These are phyloP conservation scores for Sphaerodactylus townsendi DNA, from an alignment of 2,113 vertebrate genomes.

Conservation along the genomic window DNA sequence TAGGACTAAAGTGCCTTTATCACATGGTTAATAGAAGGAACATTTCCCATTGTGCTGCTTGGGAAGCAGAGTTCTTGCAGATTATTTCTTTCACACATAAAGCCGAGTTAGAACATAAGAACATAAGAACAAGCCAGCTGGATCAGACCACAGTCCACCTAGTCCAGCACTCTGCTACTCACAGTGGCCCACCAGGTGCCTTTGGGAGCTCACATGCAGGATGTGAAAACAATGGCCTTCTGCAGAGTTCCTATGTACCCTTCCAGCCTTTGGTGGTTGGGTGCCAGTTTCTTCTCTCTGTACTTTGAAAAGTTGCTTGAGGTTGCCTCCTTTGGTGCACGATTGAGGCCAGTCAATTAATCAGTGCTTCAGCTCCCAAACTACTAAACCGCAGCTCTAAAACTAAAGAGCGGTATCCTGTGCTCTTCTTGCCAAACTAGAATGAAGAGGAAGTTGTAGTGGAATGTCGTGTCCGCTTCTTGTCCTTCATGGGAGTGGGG, in stretches of 20 bases:
- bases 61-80: too few species aligned
- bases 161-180: too few species aligned
- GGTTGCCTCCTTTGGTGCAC: neutral
- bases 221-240: too few species aligned
- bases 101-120: too few species aligned
- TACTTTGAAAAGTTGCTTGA: neutral
- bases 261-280: rapidly evolving
- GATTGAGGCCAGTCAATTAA: neutral
- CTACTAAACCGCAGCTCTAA: neutral
- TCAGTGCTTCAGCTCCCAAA: neutral
- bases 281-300: neutral
- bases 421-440: slow-evolving; percentile 48
- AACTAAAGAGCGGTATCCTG: neutral
- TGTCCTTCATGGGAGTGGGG: slow-evolving; percentile 98
- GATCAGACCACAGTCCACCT: too few species aligned
- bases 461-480: slow-evolving; percentile 95
- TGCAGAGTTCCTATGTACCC: neutral
- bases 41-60: neutral
- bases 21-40: too few species aligned
- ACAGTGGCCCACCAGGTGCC: too few species aligned
- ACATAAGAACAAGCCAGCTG: too few species aligned
- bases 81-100: neutral
- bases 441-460: slow-evolving; percentile 91
- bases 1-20: too few species aligned
- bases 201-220: too few species aligned